Evolutionary conservation across 2,797 vertebrate genomes (phyloP).

Genomic region (Neopelma chrysocephalum): DNA sequence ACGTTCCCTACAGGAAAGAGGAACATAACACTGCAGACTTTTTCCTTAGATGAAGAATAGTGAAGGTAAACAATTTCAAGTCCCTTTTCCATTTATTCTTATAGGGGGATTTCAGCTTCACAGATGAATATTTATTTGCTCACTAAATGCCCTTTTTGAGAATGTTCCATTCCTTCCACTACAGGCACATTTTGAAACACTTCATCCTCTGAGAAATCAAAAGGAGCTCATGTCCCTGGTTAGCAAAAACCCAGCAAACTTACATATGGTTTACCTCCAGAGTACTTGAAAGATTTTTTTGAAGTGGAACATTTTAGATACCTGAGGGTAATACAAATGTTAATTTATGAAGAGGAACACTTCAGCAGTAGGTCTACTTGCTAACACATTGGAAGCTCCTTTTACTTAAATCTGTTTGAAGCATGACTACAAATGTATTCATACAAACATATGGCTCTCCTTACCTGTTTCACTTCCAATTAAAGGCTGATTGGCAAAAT

Average conservation of each 20-base stretch:
- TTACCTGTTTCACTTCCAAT: slow-evolving; percentile 95
- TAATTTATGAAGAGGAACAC: neutral
- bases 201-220: neutral
- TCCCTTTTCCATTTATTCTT: neutral
- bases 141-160: neutral
- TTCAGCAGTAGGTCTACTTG: neutral
- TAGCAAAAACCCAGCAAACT: neutral
- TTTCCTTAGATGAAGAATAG: neutral
- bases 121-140: neutral
- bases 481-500: slow-evolving; percentile 95
- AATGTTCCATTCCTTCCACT: neutral
- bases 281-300: neutral
- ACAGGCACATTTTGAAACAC: neutral
- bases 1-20: neutral
- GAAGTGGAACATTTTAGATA: neutral
- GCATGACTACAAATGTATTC: neutral
- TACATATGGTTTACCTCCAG: neutral
- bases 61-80: neutral
- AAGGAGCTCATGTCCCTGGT: neutral
- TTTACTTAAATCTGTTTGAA: neutral
- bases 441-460: neutral
- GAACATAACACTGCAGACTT: neutral
- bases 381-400: neutral
- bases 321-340: neutral
- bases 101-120: neutral